Evolutionary conservation across 1,140 invertebrate species (phyloP), one percentile per base, ranked within the genome.

Genomic region (Drosophila virilis): DNA sequence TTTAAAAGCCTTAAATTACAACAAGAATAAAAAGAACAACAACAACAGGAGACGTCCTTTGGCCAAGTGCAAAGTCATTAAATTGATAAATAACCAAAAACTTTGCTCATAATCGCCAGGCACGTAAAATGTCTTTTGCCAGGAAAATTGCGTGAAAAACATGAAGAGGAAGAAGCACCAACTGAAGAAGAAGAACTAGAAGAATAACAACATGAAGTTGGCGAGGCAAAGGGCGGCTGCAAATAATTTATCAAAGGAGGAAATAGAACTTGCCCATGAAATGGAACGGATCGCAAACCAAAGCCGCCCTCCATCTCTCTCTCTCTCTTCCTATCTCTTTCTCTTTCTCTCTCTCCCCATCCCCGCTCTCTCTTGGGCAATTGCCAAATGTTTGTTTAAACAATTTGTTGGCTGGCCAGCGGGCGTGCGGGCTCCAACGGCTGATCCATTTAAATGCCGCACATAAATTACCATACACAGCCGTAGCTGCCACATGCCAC

Each of bases 61-160:
- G 59, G 57, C 73, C 75, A 62, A 80, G 75, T 73, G 50, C 40
- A 68, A 74, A 77, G 84, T 70, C 84, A 88, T 89, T 90, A 88
- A 88, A 89, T 88, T 88, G 84, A 88, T 88, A 89, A 84, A 88
- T 88, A 88, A 70, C 83, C 70, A 70, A 85, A 75, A 88, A 88
- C 73, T 88, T 88, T 89, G 85, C 84, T 89, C 84, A 88, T 88
- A 88, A 88, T 88, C 83, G 84, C 13, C 42, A 15, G 59, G 73
- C 73, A 71, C 67, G 73, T 75, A 70, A 65, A 75, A 59, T 71
- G 51, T 69, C 75, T 70, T 50, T 48, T 17, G 46, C 46, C 48
- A 54, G 57, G 75, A 61, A 57, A 55, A 65, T 28, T 58, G 55
- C 55, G 55, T 58, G 54, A 45, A 54, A 45, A 67, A 7, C 54